Conservation (phyloP, 2,888 invertebrate genomes). For the Protodeltote pygarga region DNA sequence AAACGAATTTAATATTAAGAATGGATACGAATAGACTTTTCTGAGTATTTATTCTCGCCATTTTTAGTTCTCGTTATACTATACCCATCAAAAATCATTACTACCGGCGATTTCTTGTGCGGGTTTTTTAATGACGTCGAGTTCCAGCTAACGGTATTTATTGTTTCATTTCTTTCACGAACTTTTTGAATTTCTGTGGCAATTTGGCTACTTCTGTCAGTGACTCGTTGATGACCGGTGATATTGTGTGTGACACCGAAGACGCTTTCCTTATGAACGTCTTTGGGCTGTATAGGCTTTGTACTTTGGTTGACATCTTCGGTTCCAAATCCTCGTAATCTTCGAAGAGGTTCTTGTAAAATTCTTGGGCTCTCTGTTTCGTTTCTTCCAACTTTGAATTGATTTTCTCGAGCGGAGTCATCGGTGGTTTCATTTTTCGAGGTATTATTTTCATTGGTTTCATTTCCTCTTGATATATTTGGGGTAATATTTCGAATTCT, state of each 20-base stretch:
- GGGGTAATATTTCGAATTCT: slow-evolving; percentile 58
- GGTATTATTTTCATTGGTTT: slow-evolving; percentile 40
- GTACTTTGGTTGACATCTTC: slow-evolving; percentile 56
- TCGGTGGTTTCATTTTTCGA: slow-evolving; percentile 54
- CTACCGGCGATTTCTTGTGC: slow-evolving; percentile 59
- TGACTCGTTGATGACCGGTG: slow-evolving; percentile 77
- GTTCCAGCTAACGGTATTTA: slow-evolving; percentile 48
- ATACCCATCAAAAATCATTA: slow-evolving; percentile 80
- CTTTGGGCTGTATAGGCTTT: slow-evolving; percentile 66
- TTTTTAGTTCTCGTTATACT: slow-evolving; percentile 79
- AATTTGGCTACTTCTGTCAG: slow-evolving; percentile 74
- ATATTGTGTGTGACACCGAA: slow-evolving; percentile 66
- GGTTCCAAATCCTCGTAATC: slow-evolving; percentile 72
- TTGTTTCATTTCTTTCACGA: slow-evolving; percentile 75
- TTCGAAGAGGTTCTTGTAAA: slow-evolving; percentile 75
- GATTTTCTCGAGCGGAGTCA: slow-evolving; percentile 63
- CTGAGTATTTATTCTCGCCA: slow-evolving; percentile 73
- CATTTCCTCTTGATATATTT: slow-evolving; percentile 50
- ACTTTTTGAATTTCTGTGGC: slow-evolving; percentile 75
- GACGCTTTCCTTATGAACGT: slow-evolving; percentile 70
- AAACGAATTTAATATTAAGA: slow-evolving; percentile 36
- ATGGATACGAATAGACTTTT: slow-evolving; percentile 70
- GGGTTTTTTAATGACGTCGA: too few relatives aligned
- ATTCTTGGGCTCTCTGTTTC: slow-evolving; percentile 71
- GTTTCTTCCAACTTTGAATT: slow-evolving; percentile 72